Base-by-base conservation (phyloP, 1,140 invertebrate species). In the Phthorimaea operculella region DNA sequence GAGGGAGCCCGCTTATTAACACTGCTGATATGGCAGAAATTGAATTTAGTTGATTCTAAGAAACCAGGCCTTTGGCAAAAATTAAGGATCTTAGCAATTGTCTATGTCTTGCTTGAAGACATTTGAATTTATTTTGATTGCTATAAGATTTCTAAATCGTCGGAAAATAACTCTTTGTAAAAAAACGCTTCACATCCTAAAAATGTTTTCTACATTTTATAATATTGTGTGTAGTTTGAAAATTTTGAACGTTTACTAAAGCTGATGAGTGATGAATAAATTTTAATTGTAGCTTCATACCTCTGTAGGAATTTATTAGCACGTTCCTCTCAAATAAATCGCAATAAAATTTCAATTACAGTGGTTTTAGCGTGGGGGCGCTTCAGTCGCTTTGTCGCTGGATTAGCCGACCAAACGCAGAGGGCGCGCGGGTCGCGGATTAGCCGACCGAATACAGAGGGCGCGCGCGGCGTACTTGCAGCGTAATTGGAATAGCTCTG, bases 321-420 rank as follows among this genome's bases (percentile, higher is more conserved):
- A 9, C 10, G 36, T 39, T 9, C n/a, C 36, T 45, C 36, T 49
- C 44, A 55, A 55, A 55, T 50, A 21, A 47, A 21, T 52, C 39
- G 69, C 71, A 74, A 76, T 74, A 70, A 76, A 70, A 73, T 73
- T 75, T 72, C 70, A 74, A 75, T 75, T 79, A 65, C 66, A 68
- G 58, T 61, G 60, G 36, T 39, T n/a, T 10, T 9, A 1, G 36
- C 36, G 36, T 3, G 36, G 8, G 10, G 36, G 36, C 36, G 8
- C 36, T 10, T 9, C 36, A 9, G 36, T n/a, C 10, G 36, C 36
- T 75, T 76, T 79, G 76, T 76, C 73, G 54, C 60, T 57, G 70
- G 74, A 76, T 76, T 74, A 72, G 62, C 69, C 55, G 64, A 44
- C 68, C 33, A 60, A 61, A 61, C 55, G 62, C 64, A 59, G 60